Evolutionary conservation across 2,888 invertebrate genomes (phyloP).

Genomic region (Chymomyza procnemis): DNA sequence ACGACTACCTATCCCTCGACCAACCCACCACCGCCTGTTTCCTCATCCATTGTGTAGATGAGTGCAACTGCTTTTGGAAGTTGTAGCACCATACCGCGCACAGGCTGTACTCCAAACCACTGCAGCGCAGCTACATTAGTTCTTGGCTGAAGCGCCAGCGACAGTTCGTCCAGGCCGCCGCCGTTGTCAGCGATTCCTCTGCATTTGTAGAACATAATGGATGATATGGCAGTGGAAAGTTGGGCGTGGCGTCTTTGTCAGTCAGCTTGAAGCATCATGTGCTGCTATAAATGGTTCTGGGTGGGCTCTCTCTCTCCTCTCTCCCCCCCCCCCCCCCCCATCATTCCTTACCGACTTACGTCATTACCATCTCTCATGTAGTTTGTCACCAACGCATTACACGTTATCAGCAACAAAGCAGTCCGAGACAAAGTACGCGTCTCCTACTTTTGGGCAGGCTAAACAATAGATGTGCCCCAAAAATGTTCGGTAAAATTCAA

Average conservation of each 20-base stretch:
- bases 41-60: slow-evolving; percentile 17
- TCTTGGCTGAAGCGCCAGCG: slow-evolving; percentile 45
- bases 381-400: slow-evolving; percentile 21
- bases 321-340: too few relatives aligned
- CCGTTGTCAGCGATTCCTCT: background rate
- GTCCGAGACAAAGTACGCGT: slow-evolving; percentile 35
- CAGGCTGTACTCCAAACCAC: slow-evolving; percentile 27
- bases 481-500: background rate
- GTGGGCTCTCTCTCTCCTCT: background rate
- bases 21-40: slow-evolving; percentile 38
- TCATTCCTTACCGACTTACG: background rate
- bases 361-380: background rate
- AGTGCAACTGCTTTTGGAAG: slow-evolving; percentile 39
- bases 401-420: slow-evolving; percentile 24
- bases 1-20: slow-evolving; percentile 3
- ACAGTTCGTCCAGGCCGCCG: slow-evolving; percentile 1
- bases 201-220: slow-evolving; percentile 30
- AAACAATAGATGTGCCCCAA: background rate
- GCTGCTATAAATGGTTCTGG: slow-evolving; percentile 59
- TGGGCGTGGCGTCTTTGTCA: slow-evolving; percentile 32
- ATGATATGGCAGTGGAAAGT: slow-evolving; percentile 41
- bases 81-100: slow-evolving; percentile 17
- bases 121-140: slow-evolving; percentile 57
- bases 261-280: slow-evolving; percentile 46
- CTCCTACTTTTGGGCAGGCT: slow-evolving; percentile 37